A percentile compares a stretch with the other conserved stretches of the same genome.
These are phyloP conservation scores for Bombus haemorrhoidalis DNA, from an alignment of 1,140 invertebrate species.

Conservation along the genomic window DNA sequence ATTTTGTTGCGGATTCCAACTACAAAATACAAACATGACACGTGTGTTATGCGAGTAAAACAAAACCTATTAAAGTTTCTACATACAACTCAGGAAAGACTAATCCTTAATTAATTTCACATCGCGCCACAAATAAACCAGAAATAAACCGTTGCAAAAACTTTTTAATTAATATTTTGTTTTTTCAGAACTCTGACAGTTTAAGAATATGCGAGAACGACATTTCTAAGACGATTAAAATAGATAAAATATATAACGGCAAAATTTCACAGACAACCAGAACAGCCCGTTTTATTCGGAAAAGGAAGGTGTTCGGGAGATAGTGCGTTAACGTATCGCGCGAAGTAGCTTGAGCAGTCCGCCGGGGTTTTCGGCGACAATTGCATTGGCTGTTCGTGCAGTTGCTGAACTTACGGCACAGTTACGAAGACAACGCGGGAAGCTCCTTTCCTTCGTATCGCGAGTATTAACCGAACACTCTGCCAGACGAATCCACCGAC, in stretches of 20 bases:
- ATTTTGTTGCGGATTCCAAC: background rate
- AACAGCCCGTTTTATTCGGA: background rate
- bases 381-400: slow-evolving; percentile 19
- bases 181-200: background rate
- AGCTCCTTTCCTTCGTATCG: slow-evolving; percentile 37
- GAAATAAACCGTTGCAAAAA: background rate
- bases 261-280: background rate
- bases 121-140: background rate
- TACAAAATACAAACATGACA: too few relatives aligned
- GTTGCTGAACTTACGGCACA: slow-evolving; percentile 29
- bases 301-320: background rate
- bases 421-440: slow-evolving; percentile 17
- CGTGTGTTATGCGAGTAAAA: background rate
- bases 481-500: slow-evolving; percentile 1
- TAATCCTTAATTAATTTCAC: slow-evolving; percentile 8
- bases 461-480: slow-evolving; percentile 29
- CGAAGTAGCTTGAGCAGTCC: background rate
- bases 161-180: background rate
- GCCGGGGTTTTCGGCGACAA: background rate
- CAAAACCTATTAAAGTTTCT: background rate
- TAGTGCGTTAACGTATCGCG: background rate
- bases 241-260: background rate
- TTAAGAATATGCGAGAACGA: background rate
- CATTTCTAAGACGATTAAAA: background rate
- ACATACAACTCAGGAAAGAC: background rate